A percentile compares a stretch with the other conserved stretches of the same genome.
Evolutionary conservation across 2,113 vertebrate species (phyloP).

Genomic region (Coptodon bakossiorum): DNA sequence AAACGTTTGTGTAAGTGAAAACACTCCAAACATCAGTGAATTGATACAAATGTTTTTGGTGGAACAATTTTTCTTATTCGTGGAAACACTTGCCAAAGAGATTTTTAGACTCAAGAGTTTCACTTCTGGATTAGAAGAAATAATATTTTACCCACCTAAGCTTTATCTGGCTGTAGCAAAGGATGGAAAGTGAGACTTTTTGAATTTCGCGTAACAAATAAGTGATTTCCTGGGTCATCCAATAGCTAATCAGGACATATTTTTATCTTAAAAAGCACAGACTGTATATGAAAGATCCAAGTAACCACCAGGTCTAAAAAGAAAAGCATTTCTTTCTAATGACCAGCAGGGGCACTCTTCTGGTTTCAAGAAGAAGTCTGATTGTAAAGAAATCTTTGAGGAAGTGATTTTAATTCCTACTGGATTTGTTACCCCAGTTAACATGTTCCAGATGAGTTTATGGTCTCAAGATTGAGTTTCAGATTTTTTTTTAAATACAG

Average conservation of each 20-base stretch:
- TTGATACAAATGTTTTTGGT: neutral
- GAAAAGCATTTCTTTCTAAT: accelerated
- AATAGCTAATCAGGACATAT: neutral
- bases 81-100: neutral
- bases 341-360: neutral
- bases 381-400: neutral
- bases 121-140: neutral
- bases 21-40: neutral
- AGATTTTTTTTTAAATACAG: neutral
- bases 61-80: neutral
- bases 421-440: neutral
- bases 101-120: neutral
- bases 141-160: neutral
- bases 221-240: neutral
- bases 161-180: neutral
- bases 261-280: neutral
- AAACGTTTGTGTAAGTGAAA: neutral
- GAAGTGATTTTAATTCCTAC: neutral
- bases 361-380: neutral
- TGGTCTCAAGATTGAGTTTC: neutral
- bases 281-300: neutral
- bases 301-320: neutral
- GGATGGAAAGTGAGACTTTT: neutral
- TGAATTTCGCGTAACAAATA: neutral
- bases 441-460: neutral